phyloP scores from a whole-genome alignment of 2,113 vertebrate species.

The Ibidorhyncha struthersii region DNA sequence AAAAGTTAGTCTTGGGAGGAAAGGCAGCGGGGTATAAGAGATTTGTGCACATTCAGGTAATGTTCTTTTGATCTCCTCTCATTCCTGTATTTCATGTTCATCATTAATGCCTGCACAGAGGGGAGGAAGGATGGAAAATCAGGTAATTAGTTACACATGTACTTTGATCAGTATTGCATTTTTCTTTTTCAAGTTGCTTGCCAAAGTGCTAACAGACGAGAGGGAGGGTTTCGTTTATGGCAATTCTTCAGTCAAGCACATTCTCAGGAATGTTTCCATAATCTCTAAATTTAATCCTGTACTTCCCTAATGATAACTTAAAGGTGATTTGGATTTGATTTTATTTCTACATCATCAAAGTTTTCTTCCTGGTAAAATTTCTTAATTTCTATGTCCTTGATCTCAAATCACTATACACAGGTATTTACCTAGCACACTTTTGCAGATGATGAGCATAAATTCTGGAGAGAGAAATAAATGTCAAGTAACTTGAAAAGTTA shows the following conservation, averaged over 20 bases:
- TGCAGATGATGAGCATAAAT: not conserved
- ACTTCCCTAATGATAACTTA: not conserved
- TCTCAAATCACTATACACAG: not conserved
- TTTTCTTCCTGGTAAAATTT: not conserved
- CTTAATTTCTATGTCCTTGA: not conserved
- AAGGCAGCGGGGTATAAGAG: not conserved
- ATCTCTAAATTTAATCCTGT: not conserved
- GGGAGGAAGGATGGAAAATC: not conserved
- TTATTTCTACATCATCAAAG: not conserved
- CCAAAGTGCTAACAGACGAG: not conserved
- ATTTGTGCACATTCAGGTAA: not conserved
- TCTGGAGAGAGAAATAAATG: not conserved
- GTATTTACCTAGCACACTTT: not conserved
- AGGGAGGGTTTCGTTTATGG: not conserved
- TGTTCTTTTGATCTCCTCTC: constrained; percentile 49
- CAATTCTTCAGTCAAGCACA: not conserved
- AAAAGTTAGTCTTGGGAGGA: not conserved
- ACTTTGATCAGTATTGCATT: constrained; percentile 49
- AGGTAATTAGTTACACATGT: constrained; percentile 49
- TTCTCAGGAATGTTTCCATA: not conserved
- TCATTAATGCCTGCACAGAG: not conserved
- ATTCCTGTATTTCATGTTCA: not conserved
- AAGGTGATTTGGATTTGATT: not conserved
- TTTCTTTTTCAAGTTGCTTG: constrained; percentile 39
- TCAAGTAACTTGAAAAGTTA: not conserved